Conservation (phyloP, 2,888 invertebrate species). For the Notodonta dromedarius region DNA sequence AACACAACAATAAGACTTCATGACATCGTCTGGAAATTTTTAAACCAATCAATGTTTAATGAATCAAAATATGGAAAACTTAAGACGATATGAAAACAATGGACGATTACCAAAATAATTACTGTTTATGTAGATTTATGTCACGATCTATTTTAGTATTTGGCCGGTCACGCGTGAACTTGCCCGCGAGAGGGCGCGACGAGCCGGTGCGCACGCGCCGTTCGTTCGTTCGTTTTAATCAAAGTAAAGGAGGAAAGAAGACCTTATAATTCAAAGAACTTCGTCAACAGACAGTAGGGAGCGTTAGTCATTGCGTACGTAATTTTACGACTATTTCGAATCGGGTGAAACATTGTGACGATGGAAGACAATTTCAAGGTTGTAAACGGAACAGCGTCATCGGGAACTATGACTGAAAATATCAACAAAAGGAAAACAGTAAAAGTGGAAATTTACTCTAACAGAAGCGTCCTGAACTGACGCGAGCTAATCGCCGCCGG, state of each 20-base stretch:
- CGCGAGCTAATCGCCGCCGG: no score
- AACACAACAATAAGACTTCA: no score
- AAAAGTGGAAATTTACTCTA: no score
- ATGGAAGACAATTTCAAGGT: conserved; percentile 1
- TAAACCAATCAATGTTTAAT: no score
- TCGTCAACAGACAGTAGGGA: conserved; percentile 26
- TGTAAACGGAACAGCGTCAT: background rate
- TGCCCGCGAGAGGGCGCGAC: conserved; percentile 59
- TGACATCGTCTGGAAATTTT: no score
- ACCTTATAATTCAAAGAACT: conserved; percentile 40
- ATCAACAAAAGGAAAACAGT: background rate
- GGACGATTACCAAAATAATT: conserved; percentile 64
- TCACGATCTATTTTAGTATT: conserved; percentile 75
- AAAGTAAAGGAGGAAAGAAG: conserved; percentile 46
- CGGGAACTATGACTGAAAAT: background rate
- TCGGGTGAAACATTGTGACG: conserved; percentile 22
- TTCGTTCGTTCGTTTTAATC: conserved; percentile 35
- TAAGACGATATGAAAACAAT: conserved; percentile 53
- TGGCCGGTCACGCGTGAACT: conserved; percentile 67
- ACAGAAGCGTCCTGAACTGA: no score
- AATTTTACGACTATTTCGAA: conserved; percentile 35
- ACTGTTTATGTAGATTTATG: conserved; percentile 80
- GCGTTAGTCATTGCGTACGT: conserved; percentile 40
- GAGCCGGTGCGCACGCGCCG: conserved; percentile 48
- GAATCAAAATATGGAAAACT: conserved; percentile 9